Conservation (phyloP, 2,797 vertebrate species). For the Silurus lanzhouensis region DNA sequence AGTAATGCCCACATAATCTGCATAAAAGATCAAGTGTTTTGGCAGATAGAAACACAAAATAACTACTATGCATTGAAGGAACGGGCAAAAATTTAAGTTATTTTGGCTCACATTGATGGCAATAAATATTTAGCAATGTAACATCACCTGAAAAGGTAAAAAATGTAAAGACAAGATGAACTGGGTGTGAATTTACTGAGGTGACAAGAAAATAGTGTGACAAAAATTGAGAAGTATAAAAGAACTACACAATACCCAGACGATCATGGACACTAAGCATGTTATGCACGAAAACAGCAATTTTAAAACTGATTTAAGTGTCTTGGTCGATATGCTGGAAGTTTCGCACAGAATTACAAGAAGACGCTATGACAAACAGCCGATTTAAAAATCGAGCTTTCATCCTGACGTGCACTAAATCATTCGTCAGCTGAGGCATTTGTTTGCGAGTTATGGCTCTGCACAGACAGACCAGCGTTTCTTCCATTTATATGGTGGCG, state of each 20-base stretch:
- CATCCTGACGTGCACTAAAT: background rate
- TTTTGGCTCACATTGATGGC: background rate
- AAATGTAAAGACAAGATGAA: background rate
- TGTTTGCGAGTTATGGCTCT: background rate
- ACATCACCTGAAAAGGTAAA: background rate
- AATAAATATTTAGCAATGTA: background rate
- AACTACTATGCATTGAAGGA: background rate
- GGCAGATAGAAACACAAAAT: background rate
- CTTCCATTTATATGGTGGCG: background rate
- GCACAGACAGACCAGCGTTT: background rate
- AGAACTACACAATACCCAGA: background rate
- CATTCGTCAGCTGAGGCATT: background rate
- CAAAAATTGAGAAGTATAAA: background rate
- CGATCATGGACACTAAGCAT: background rate
- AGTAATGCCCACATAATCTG: background rate
- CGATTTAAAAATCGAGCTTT: background rate
- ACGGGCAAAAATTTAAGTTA: background rate
- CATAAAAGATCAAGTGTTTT: background rate
- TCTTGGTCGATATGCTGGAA: background rate
- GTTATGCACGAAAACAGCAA: background rate
- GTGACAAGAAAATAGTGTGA: conserved; percentile 12
- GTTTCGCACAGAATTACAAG: background rate
- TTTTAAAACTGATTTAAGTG: background rate
- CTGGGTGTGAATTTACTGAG: background rate
- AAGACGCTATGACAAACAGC: background rate